Conservation (phyloP, 1,140 invertebrate genomes). For the Tetragnatha versicolor region DNA sequence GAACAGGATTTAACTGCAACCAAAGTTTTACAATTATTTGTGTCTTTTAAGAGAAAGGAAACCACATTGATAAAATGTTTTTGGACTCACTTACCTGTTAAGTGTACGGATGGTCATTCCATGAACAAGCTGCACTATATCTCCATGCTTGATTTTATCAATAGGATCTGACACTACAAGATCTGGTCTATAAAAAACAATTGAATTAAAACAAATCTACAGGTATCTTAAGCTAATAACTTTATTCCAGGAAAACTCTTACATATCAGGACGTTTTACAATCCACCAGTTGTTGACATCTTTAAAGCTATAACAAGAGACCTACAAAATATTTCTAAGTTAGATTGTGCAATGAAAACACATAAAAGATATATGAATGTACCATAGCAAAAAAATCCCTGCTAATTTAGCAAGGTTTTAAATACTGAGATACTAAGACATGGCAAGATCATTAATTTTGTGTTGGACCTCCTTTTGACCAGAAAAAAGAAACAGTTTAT, state of each 20-base stretch:
- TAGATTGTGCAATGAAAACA: too few relatives aligned
- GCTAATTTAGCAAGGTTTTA: too few relatives aligned
- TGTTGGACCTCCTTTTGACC: too few relatives aligned
- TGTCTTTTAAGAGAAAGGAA: too few relatives aligned
- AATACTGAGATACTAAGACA: too few relatives aligned
- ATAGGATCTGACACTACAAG: conserved; percentile 79
- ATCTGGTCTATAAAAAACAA: conserved; percentile 68
- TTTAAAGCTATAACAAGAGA: conserved; percentile 97
- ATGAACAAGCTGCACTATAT: conserved; percentile 91
- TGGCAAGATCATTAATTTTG: too few relatives aligned
- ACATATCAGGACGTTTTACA: conserved; percentile 82
- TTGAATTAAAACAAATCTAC: neutral
- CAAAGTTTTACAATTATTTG: too few relatives aligned
- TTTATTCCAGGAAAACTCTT: conserved; percentile 32
- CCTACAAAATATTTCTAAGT: conserved; percentile 75
- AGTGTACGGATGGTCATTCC: conserved; percentile 78
- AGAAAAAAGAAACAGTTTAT: too few relatives aligned
- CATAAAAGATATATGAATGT: too few relatives aligned
- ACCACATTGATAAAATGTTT: too few relatives aligned
- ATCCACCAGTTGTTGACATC: conserved; percentile 99
- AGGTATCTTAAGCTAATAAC: neutral
- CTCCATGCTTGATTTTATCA: conserved; percentile 85
- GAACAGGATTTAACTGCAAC: too few relatives aligned
- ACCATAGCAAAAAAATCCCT: too few relatives aligned
- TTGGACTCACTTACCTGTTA: conserved; percentile 56